phyloP scores from a whole-genome alignment of 2,113 vertebrate genomes.

The Pogona vitticeps region DNA sequence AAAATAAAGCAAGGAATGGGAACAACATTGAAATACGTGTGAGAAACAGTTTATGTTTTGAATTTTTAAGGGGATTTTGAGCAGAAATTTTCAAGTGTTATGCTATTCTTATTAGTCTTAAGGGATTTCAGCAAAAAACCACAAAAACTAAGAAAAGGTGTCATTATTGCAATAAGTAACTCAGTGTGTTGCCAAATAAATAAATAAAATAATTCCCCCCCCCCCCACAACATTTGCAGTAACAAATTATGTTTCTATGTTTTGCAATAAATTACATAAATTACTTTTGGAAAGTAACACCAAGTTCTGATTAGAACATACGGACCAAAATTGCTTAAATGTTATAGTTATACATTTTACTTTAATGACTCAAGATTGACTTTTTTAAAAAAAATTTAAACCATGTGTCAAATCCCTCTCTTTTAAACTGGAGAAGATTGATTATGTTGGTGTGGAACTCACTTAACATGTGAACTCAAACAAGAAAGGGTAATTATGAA shows the following conservation, averaged over 20 bases:
- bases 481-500: slow-evolving; percentile 20
- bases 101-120: neutral
- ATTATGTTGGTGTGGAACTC: slow-evolving; percentile 8
- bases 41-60: too few relatives aligned
- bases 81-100: neutral
- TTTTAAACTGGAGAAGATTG: slow-evolving; percentile 17
- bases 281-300: neutral
- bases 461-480: slow-evolving; percentile 26
- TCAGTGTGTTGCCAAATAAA: too few relatives aligned
- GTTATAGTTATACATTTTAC: neutral
- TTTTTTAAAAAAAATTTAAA: too few relatives aligned
- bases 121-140: neutral
- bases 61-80: too few relatives aligned
- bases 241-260: neutral
- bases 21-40: too few relatives aligned
- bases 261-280: neutral
- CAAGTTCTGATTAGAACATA: neutral
- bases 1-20: too few relatives aligned
- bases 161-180: neutral
- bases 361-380: neutral
- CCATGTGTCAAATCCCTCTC: slow-evolving; percentile 2
- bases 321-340: neutral
- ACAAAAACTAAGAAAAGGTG: neutral
- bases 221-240: too few relatives aligned
- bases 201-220: neutral